Percentiles rank a stretch among this genome's conserved stretches.
These are phyloP conservation scores for Troides aeacus DNA, from an alignment of 2,888 invertebrate genomes.

Conservation along the genomic window DNA sequence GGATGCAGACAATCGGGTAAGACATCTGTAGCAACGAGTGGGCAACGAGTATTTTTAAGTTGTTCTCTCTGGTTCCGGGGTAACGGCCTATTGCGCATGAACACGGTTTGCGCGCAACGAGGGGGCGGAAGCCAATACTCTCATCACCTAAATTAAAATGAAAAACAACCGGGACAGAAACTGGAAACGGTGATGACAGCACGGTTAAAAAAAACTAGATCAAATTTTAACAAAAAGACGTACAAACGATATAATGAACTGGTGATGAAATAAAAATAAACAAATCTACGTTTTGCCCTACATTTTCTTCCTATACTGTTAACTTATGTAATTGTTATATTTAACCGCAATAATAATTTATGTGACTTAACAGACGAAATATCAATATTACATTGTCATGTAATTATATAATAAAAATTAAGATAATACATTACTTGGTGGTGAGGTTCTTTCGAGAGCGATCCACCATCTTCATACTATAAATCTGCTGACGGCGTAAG, in stretches of 20 bases:
- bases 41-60: constrained; percentile 29
- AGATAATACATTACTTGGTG: no score
- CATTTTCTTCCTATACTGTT: no score
- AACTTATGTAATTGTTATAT: no score
- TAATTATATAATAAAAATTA: no score
- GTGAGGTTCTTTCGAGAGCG: no score
- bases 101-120: constrained; percentile 32
- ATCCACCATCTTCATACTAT: no score
- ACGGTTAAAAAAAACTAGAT: constrained; percentile 1
- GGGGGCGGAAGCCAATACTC: constrained; percentile 41
- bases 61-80: constrained; percentile 36
- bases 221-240: background rate
- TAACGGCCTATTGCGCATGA: constrained; percentile 36
- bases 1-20: constrained; percentile 13
- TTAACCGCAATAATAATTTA: no score
- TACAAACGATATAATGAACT: background rate
- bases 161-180: constrained; percentile 11
- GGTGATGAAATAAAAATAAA: background rate
- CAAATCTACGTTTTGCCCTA: background rate
- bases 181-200: constrained; percentile 7
- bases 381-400: no score
- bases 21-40: constrained; percentile 31
- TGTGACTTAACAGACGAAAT: no score
- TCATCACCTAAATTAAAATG: constrained; percentile 33
- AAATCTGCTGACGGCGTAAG: no score